Evolutionary conservation across 1,140 invertebrate species (phyloP).

Genomic region (Drosophila punjabiensis): DNA sequence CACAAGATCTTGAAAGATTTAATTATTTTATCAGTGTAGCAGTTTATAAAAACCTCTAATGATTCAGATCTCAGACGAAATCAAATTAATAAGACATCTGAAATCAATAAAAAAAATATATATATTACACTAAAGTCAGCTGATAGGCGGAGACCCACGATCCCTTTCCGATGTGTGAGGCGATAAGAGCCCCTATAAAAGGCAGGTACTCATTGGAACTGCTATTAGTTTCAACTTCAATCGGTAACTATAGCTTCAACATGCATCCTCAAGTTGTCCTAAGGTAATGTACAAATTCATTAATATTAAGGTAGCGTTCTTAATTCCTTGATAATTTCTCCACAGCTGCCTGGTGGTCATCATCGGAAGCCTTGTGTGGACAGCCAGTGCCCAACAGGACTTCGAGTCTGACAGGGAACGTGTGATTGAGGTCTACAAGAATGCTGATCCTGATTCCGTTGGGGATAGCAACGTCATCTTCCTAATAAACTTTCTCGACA

Average conservation of each 20-base stretch:
- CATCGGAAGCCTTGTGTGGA: not conserved
- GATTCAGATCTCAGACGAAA: no score
- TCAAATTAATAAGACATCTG: no score
- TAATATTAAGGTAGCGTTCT: not conserved
- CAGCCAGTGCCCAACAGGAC: not conserved
- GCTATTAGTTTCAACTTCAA: not conserved
- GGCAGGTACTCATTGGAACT: not conserved
- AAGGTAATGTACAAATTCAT: not conserved
- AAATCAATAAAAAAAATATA: not conserved
- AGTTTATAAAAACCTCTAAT: no score
- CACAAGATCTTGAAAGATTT: no score
- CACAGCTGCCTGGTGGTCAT: not conserved
- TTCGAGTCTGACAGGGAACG: not conserved
- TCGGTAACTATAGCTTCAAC: not conserved
- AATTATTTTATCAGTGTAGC: no score
- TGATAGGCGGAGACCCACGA: not conserved
- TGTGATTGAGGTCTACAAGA: not conserved
- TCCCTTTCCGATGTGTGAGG: not conserved
- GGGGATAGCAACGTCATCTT: not conserved
- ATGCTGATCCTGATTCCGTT: not conserved
- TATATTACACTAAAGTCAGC: not conserved
- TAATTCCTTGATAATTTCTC: not conserved
- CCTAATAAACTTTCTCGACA: not conserved
- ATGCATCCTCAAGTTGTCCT: not conserved
- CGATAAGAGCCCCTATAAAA: not conserved